Conservation (phyloP, 2,797 vertebrate species). For the Atherinosoma microstoma region DNA sequence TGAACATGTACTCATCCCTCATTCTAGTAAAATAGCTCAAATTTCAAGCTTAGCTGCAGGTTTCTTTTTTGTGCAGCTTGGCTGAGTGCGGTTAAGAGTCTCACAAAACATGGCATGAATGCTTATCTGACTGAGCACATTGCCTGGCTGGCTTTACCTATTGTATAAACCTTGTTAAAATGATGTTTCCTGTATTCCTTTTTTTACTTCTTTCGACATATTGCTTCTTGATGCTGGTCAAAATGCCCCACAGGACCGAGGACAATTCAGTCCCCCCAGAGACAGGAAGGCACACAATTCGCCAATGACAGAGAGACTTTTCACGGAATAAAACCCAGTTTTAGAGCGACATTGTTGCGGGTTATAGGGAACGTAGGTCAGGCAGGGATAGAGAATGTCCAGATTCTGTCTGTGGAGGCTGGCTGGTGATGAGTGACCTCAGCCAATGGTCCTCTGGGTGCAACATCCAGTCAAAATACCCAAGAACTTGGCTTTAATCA, state of each 20-base stretch:
- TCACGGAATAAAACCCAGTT: slow-evolving; percentile 28
- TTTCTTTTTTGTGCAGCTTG: slow-evolving; percentile 32
- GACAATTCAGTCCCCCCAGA: slow-evolving; percentile 43
- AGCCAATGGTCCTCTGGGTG: slow-evolving; percentile 52
- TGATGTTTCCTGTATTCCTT: slow-evolving; percentile 36
- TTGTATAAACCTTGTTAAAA: slow-evolving; percentile 59
- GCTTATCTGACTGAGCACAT: slow-evolving; percentile 60
- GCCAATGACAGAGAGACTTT: slow-evolving; percentile 48
- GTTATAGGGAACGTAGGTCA: slow-evolving; percentile 72
- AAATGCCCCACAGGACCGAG: slow-evolving; percentile 41
- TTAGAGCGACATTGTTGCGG: slow-evolving; percentile 61
- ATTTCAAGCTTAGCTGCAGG: slow-evolving; percentile 33
- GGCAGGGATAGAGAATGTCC: slow-evolving; percentile 57
- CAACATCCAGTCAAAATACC: slow-evolving; percentile 53
- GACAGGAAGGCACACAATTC: slow-evolving; percentile 55
- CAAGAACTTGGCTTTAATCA: slow-evolving; percentile 42
- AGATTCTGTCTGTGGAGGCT: slow-evolving; percentile 44
- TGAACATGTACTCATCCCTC: background rate
- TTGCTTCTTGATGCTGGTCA: slow-evolving; percentile 44
- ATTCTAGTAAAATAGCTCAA: background rate
- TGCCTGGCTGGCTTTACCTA: slow-evolving; percentile 42
- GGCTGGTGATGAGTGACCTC: slow-evolving; percentile 70
- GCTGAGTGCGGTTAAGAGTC: slow-evolving; percentile 42
- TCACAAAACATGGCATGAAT: slow-evolving; percentile 44
- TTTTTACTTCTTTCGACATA: slow-evolving; percentile 51